Evolutionary conservation across 2,888 invertebrate genomes (phyloP), one percentile per base, ranked within the genome.

Genomic region (Dryococelus australis): DNA sequence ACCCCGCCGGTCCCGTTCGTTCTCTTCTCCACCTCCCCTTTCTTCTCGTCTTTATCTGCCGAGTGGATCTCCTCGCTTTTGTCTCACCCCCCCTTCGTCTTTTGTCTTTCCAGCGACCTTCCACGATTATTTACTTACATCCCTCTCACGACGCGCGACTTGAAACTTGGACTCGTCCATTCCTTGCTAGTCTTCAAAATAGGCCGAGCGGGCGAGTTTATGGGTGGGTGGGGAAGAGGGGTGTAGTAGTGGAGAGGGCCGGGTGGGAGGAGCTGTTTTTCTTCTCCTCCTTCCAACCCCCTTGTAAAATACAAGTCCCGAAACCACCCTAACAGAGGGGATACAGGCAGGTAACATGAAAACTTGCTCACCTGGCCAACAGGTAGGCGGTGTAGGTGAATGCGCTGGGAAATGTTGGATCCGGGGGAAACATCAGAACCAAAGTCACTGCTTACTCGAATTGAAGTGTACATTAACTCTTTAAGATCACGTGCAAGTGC

Each of bases 151-250:
- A 27, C n/a, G 43, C 83, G 43, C 27, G 20, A 28, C 83, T n/a
- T n/a, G n/a, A n/a, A n/a, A n/a, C n/a, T 83, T 83, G 83, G 83
- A 83, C 83, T 83, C 83, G 83, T 83, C 83, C 79, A 26, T 79
- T 79, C 79, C 28, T 10, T 16, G 65, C 65, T n/a, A 83, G 43
- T 27, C 83, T 83, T 83, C 83, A 28, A 83, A 83, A 83, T 83
- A 83, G 83, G 83, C 83, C 83, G 83, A 26, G 43, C 26, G 43
- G 83, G 27, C 83, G 83, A 83, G 43, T 27, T 35, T n/a, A 10
- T 13, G 27, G 83, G 28, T 26, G 27, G 83, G 26, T 26, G 28
- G 83, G 12, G 16, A 9, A 27, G 12, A 20, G 65, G 13, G 65
- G 83, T 26, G 35, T 6, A 24, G 43, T 13, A 20, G 43, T n/a